These are phyloP conservation scores for Threskiornis aethiopicus DNA, from an alignment of 2,797 vertebrate species.

Conservation along the genomic window DNA sequence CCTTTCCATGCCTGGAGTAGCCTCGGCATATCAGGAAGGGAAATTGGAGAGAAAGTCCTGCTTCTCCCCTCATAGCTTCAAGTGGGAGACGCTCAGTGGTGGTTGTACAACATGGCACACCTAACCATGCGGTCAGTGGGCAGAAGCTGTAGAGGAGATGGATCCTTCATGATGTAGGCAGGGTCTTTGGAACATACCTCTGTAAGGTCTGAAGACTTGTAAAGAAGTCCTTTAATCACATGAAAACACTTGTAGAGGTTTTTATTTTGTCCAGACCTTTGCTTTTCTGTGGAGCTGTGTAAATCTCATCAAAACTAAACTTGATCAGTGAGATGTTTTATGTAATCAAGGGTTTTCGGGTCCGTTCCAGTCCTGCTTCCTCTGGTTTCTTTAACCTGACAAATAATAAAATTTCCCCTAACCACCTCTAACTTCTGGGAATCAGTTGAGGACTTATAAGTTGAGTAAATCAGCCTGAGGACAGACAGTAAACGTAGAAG, in stretches of 20 bases:
- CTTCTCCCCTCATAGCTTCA: background rate
- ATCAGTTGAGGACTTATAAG: background rate
- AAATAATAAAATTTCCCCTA: background rate
- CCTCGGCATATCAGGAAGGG: background rate
- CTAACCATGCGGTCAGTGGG: fast-evolving
- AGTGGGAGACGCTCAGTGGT: background rate
- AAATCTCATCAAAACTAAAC: background rate
- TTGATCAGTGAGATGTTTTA: background rate
- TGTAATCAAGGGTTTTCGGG: background rate
- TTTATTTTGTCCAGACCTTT: background rate
- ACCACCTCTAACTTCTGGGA: background rate
- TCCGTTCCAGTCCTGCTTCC: background rate
- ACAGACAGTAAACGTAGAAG: background rate
- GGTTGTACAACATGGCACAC: background rate
- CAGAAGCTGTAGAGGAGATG: background rate
- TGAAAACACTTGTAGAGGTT: background rate
- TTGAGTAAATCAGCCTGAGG: background rate
- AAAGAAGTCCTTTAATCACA: background rate
- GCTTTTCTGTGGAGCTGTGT: background rate
- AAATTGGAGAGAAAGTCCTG: background rate
- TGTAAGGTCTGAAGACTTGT: background rate
- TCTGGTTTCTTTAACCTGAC: background rate
- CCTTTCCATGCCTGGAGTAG: background rate
- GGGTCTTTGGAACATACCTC: background rate
- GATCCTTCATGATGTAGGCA: background rate